Conservation (phyloP, 2,113 vertebrate species). For the Dendropsophus ebraccatus region DNA sequence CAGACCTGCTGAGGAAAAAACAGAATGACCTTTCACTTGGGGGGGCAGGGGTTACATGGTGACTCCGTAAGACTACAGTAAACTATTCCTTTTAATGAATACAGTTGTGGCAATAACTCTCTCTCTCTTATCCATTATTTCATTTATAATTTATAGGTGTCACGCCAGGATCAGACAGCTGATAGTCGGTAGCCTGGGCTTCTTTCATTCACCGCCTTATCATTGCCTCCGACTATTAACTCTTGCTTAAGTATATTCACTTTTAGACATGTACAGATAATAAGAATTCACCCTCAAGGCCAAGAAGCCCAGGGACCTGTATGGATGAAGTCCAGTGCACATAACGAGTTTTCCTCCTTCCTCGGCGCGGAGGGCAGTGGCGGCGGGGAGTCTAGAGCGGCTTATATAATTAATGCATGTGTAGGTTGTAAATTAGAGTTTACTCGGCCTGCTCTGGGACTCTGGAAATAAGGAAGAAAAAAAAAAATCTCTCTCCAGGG, state of each 20-base stretch:
- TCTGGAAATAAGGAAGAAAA: conserved; percentile 63
- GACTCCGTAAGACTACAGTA: too few species aligned
- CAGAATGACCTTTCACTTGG: not conserved
- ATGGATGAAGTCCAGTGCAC: not conserved
- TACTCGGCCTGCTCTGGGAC: conserved; percentile 56
- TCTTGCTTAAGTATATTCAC: not conserved
- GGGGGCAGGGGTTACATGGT: not conserved
- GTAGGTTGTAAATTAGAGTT: conserved; percentile 64
- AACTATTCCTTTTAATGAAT: not conserved
- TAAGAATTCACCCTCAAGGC: not conserved
- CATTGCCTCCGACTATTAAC: not conserved
- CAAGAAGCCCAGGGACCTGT: not conserved
- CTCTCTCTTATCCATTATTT: conserved; percentile 33
- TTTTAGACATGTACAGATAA: not conserved
- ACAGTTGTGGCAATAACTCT: not conserved
- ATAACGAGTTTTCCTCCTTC: not conserved
- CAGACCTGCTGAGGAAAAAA: not conserved
- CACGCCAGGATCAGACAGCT: conserved; percentile 28
- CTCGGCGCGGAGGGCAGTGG: not conserved
- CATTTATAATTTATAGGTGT: conserved; percentile 45
- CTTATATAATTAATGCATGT: conserved; percentile 60
- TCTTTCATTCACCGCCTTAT: not conserved
- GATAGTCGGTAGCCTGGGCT: not conserved
- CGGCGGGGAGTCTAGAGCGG: conserved; percentile 9
- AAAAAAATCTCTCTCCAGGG: conserved; percentile 65